Conservation (phyloP, 2,888 invertebrate species). For the Eristalis tenax region DNA sequence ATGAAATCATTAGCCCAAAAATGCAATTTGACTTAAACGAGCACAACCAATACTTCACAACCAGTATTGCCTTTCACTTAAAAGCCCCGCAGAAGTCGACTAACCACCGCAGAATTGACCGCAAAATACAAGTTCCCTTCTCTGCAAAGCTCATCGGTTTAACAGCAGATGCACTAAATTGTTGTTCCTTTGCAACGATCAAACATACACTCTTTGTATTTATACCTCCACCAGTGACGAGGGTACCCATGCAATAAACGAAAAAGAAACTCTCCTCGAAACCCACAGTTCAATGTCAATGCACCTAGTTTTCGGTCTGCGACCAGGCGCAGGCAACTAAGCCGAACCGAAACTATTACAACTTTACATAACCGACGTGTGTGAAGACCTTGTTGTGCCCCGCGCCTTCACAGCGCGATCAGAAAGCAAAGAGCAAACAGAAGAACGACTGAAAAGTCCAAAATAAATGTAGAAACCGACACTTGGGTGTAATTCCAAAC, state of each 20-base stretch:
- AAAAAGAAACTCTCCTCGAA: not conserved
- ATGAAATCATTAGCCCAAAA: too few species aligned
- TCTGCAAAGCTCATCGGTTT: too few species aligned
- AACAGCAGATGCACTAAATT: too few species aligned
- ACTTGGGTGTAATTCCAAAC: not conserved
- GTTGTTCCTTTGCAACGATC: too few species aligned
- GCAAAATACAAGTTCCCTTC: too few species aligned
- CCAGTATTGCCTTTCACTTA: too few species aligned
- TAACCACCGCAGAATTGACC: too few species aligned
- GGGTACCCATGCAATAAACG: not conserved
- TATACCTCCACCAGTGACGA: too few species aligned
- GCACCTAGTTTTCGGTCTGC: slow-evolving; percentile 38
- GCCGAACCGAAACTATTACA: not conserved
- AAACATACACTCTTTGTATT: too few species aligned
- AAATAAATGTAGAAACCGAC: not conserved
- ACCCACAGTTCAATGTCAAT: slow-evolving; percentile 24
- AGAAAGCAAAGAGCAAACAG: not conserved
- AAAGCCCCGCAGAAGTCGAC: too few species aligned
- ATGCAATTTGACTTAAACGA: too few species aligned
- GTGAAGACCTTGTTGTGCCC: not conserved
- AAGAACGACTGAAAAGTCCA: not conserved
- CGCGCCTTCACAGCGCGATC: not conserved
- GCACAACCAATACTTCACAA: too few species aligned
- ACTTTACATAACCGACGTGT: not conserved
- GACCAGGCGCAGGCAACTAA: not conserved